Conservation (phyloP, 2,797 vertebrate genomes). For the Simalia tracyae region DNA sequence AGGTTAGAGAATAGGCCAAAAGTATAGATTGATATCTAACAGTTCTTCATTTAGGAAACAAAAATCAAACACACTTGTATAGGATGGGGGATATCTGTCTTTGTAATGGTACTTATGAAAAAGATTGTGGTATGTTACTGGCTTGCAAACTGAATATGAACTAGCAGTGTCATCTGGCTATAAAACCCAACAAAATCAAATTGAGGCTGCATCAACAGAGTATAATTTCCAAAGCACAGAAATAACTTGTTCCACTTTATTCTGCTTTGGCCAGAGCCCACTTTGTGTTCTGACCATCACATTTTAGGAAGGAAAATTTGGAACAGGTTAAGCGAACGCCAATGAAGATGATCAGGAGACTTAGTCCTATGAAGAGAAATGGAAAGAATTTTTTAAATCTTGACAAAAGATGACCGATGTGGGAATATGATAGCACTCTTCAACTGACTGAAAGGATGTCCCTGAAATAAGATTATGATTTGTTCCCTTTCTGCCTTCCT, state of each 20-base stretch:
- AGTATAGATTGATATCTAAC: background rate
- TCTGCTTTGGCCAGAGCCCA: background rate
- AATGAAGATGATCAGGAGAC: background rate
- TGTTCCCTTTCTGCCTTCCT: background rate
- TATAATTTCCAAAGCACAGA: background rate
- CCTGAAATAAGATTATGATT: background rate
- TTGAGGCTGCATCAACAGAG: background rate
- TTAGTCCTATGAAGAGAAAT: background rate
- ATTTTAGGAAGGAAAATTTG: background rate
- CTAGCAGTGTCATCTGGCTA: background rate
- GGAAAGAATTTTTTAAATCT: background rate
- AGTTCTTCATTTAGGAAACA: background rate
- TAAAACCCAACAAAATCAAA: background rate
- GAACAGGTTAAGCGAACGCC: background rate
- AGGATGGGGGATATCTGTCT: background rate
- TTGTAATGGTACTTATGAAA: background rate
- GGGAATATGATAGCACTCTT: background rate
- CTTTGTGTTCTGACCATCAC: background rate
- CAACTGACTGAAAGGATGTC: background rate
- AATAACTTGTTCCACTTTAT: background rate
- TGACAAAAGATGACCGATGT: background rate
- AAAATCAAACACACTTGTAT: background rate
- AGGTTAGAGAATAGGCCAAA: background rate
- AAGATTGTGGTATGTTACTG: background rate
- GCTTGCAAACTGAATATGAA: background rate